These are phyloP conservation scores for Montipora capricornis DNA, from an alignment of 64 coral and sea anemone genomes.

Conservation along the genomic window DNA sequence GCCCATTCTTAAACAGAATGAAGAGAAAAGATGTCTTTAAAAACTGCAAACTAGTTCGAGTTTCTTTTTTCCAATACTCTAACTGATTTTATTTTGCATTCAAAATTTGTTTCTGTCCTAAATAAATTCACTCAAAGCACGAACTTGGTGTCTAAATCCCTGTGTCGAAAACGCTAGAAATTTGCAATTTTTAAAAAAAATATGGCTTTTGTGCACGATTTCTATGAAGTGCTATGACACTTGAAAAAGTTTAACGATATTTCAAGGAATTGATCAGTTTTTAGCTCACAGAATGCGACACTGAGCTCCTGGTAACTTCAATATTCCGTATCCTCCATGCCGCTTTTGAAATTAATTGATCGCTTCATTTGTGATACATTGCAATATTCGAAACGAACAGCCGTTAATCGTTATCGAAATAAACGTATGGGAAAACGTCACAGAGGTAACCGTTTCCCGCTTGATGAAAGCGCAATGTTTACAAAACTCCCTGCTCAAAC, in stretches of 20 bases:
- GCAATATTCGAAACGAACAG: neutral
- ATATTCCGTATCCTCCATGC: neutral
- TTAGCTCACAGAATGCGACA: neutral
- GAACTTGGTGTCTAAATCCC: too few relatives aligned
- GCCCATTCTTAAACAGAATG: too few relatives aligned
- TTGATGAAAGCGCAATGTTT: slow-evolving; percentile 3
- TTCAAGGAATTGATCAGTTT: neutral
- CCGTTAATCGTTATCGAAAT: neutral
- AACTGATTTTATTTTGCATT: too few relatives aligned
- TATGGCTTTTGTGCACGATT: too few relatives aligned
- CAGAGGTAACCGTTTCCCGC: slow-evolving; percentile 9
- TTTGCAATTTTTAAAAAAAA: too few relatives aligned
- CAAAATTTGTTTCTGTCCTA: too few relatives aligned
- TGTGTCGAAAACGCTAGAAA: too few relatives aligned
- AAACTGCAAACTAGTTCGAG: too few relatives aligned
- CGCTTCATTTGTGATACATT: neutral
- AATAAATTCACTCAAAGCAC: too few relatives aligned
- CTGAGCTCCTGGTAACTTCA: neutral
- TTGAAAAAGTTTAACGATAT: neutral
- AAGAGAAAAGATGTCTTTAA: too few relatives aligned
- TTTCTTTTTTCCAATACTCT: too few relatives aligned
- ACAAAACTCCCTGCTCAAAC: neutral
- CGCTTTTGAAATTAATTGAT: neutral
- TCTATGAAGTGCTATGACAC: too few relatives aligned
- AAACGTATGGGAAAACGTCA: neutral